Base-by-base conservation (phyloP, 2,888 invertebrate genomes). In the Caenorhabditis sp. region DNA sequence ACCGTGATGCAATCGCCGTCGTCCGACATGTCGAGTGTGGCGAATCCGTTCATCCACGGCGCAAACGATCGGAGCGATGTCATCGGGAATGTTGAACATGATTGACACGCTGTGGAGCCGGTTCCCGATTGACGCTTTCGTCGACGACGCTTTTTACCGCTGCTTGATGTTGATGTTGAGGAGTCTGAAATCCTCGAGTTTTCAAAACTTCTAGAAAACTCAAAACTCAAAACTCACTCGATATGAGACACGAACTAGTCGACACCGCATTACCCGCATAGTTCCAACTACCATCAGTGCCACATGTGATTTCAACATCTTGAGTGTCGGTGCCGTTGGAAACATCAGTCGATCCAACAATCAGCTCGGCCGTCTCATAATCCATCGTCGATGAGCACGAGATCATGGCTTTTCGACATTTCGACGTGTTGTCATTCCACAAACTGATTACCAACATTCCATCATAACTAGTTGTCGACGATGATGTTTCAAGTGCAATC, bases 371-470 rank as follows among this genome's bases (percentile, higher is more conserved):
- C 21, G 58, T 55, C 24, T 72, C 72, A 49, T 64, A 62, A 49
- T 65, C 72, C 65, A 68, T 62, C 1, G 72, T 72, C 14, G 67
- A 26, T 57, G 59, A 60, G 26, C 72, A 72, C 24, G 61, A 59
- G 24, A 72, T 62, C 21, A 43, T 57, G 0, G 73, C 73, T 53
- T 69, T 66, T 19, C 60, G 49, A 43, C 73, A 73, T 19, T 51
- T n/a, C 19, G 68, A 62, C 14, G 55, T 31, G 17, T 59, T 49
- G 43, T 72, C 68, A n/a, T 57, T 58, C 62, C 64, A 76, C 19
- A 75, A 77, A 36, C 66, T 70, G 10, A 79, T 68, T 1, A 77
- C 72, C 10, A 79, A 21, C 77, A 79, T 72, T 73, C 79, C 79
- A 53, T 79, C 68, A 62, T 36, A 24, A n/a, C 61, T 55, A 5